A percentile compares a stretch with the other conserved stretches of the same genome.
phyloP scores from a whole-genome alignment of 2,113 vertebrate genomes.

The Panthera leo region DNA sequence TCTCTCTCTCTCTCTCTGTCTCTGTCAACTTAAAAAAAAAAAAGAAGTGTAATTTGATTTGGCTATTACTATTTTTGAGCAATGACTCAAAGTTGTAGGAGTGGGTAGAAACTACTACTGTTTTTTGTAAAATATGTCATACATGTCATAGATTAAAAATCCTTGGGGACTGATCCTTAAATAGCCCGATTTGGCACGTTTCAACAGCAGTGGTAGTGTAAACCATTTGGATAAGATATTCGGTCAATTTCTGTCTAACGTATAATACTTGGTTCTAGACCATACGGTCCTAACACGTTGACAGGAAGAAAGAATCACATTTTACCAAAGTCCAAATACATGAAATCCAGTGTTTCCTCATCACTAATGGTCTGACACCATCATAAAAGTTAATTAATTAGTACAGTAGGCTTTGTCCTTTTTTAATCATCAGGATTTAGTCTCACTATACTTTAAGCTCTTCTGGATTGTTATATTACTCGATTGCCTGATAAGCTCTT shows the following conservation, averaged over 20 bases:
- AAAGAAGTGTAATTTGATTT: neutral
- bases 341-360: neutral
- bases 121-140: constrained; percentile 20
- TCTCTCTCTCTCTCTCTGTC: no score
- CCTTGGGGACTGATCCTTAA: neutral
- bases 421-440: constrained; percentile 3
- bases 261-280: neutral
- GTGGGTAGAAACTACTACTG: neutral
- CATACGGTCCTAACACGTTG: neutral
- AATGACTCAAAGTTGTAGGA: constrained; percentile 1
- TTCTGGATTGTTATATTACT: neutral
- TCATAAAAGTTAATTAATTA: constrained; percentile 37
- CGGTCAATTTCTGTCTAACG: neutral
- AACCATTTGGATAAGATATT: neutral
- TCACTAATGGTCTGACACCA: constrained; percentile 18
- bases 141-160: neutral
- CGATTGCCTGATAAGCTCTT: neutral
- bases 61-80: neutral
- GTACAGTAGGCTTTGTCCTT: neutral
- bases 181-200: neutral
- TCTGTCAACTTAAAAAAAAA: no score
- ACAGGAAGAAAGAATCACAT: neutral
- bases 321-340: constrained; percentile 9
- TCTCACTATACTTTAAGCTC: neutral
- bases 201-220: neutral